Evolutionary conservation across 2,888 invertebrate species (phyloP), one percentile per base, ranked within the genome.

Genomic region (Eubasilissa splendida): DNA sequence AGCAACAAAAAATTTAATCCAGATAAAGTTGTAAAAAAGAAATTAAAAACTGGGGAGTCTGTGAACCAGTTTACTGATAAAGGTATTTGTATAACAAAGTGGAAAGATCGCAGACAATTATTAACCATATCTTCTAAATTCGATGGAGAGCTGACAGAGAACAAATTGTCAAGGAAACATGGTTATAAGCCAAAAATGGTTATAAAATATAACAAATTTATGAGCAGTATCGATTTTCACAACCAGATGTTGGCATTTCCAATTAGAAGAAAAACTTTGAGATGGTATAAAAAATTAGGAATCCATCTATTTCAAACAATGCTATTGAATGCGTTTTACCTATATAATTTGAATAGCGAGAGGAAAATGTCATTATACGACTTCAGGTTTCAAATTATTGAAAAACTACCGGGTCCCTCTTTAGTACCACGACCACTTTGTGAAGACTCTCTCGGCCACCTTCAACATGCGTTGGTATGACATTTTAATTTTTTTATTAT

Each of bases 121-220:
- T 22, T 22, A 22, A 22, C 22, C 22, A 22, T 22, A 22, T 22
- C 22, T 22, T 22, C 22, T 22, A 22, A 22, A 22, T 22, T 22
- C 22, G 1, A 75, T 14, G n/a, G 60, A 14, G 31, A 42, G 12
- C 3, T 11, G n/a, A 50, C 11, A 14, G 60, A 75, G 22, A 60
- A 60, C 60, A 58, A 75, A 75, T n/a, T 59, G 42, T 8, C 75
- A 42, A 8, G 75, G 75, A 59, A 75, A 58, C n/a, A 10, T 60
- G 0, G 50, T 50, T 7, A 75, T 59, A 33, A 75, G 22, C 60
- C 75, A 22, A 22, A 22, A 22, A 22, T 22, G 22, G 22, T 22
- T 22, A 22, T 22, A 22, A 22, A 22, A 22, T 11, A 33, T 56
- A 42, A 75, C n/a, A 58, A 56, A 33, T 50, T 12, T 53, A 70